A percentile compares a stretch with the other conserved stretches of the same genome.
phyloP scores from a whole-genome alignment of 2,797 vertebrate genomes.

The Xerus rutilus region DNA sequence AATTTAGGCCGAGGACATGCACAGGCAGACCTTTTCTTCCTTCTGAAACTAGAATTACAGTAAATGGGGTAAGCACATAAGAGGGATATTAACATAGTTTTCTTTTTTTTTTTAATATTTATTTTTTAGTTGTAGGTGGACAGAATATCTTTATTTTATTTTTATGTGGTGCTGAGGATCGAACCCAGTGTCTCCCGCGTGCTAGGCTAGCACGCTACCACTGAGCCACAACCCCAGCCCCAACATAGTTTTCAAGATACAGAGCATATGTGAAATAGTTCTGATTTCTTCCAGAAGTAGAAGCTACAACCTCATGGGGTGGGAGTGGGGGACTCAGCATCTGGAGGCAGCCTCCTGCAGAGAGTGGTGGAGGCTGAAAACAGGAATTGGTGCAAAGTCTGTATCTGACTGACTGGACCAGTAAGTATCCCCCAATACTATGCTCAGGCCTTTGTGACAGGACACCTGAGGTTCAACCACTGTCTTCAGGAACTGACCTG shows the following conservation, averaged over 20 bases:
- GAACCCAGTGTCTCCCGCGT: too few species aligned
- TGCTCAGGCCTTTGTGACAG: not conserved
- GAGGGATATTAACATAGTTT: not conserved
- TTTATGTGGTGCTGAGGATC: too few species aligned
- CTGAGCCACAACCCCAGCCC: too few species aligned
- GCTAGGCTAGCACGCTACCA: too few species aligned
- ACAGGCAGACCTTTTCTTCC: not conserved
- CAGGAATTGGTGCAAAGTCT: not conserved
- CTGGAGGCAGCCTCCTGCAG: not conserved
- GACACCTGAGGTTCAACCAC: not conserved
- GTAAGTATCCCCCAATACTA: not conserved
- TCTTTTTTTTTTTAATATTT: too few species aligned
- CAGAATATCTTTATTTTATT: too few species aligned
- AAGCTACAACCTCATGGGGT: not conserved
- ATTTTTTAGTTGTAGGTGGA: too few species aligned
- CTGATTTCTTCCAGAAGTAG: not conserved
- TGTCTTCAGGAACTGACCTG: not conserved
- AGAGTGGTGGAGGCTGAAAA: not conserved
- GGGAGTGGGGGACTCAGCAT: not conserved
- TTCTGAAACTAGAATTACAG: slow-evolving; percentile 18
- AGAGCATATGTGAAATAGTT: not conserved
- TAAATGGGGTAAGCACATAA: not conserved
- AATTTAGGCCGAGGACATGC: not conserved
- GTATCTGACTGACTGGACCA: not conserved
- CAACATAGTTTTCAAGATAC: not conserved